Base-by-base conservation (phyloP, 2,888 invertebrate species). In the Rotaria sp. region DNA sequence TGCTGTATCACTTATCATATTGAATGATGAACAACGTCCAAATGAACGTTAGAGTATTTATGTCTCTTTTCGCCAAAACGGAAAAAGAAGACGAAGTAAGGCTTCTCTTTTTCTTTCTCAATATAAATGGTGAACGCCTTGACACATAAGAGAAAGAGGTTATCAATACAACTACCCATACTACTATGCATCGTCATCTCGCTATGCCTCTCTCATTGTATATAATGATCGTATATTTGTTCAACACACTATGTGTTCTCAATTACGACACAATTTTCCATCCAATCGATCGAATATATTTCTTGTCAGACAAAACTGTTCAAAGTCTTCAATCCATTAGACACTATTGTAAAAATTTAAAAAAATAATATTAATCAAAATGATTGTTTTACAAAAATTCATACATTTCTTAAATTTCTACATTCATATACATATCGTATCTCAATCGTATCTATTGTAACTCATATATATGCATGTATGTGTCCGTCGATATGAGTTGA, bases 101-200 rank as follows among this genome's bases (percentile, higher is more conserved):
- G 35, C 67, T 67, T 67, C 67, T 18, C 67, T 67, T 30, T 35
- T 67, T 67, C 67, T 67, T 35, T 35, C 67, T 67, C 18, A 30
- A 21, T 67, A 67, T 35, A 67, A 18, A 55, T 67, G 35, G 21
- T 67, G 67, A 67, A 67, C 67, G 67, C 67, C 67, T 67, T 67
- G 67, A 67, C 67, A 67, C 67, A 67, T 30, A 35, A 8, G 67
- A 67, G 67, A 38, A 67, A 67, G 67, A 67, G 67, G 67, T 67
- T 67, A 67, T 67, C 67, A 67, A 67, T 21, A 67, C 67, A 67
- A 67, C 35, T 67, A 5, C 67, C 35, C 35, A 67, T 67, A 67
- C 67, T 52, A 52, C 52, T 67, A 67, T 35, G 35, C 67, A 67
- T 67, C 67, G 35, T 67, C 35, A 67, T 35, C 35, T 67, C 67